Evolutionary conservation across 2,888 invertebrate species (phyloP), one percentile per base, ranked within the genome.

Genomic region (Cyclophora albipunctata): DNA sequence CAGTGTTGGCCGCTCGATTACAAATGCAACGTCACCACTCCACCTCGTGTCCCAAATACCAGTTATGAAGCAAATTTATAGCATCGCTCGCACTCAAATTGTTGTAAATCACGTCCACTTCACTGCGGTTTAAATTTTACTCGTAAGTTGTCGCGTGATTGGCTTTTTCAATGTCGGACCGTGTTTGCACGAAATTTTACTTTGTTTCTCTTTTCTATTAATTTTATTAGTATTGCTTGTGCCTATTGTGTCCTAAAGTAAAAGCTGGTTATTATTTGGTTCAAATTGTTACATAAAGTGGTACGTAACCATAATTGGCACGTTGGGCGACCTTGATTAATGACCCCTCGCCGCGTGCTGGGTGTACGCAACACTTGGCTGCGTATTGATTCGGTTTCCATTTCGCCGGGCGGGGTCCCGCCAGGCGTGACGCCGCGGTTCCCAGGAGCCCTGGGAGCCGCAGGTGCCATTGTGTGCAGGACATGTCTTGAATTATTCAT

Each of bases 401-500:
- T 51, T 56, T 45, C 43, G 34, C 34, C 5, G 34, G 43, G 20
- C 33, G 7, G 43, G 4, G 6, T 20, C 3, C 5, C 2, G 43
- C 5, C 43, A 66, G 66, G 79, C 80, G 69, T 73, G 73, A 80
- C 81, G 69, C 66, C 67, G 49, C 55, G 55, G 67, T 78, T 81
- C 81, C 78, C 79, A 80, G 73, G 80, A 50, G 49, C 43, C 52
- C 53, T 59, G 56, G 56, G 57, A 55, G 43, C 34, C 33, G 67
- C 79, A 76, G 75, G 78, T 78, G 78, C 73, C 59, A 71, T 79
- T 77, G 75, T 75, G 62, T 50, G 51, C 54, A 45, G 45, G 64
- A 62, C 59, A 57, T 57, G 60, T 60, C 65, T 68, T 78, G 71
- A 71, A 79, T 80, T 70, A 78, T 79, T 74, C 71, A 78, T 75